phyloP scores from a whole-genome alignment of 2,797 vertebrate genomes.

The Poeciliopsis paucimaculata region DNA sequence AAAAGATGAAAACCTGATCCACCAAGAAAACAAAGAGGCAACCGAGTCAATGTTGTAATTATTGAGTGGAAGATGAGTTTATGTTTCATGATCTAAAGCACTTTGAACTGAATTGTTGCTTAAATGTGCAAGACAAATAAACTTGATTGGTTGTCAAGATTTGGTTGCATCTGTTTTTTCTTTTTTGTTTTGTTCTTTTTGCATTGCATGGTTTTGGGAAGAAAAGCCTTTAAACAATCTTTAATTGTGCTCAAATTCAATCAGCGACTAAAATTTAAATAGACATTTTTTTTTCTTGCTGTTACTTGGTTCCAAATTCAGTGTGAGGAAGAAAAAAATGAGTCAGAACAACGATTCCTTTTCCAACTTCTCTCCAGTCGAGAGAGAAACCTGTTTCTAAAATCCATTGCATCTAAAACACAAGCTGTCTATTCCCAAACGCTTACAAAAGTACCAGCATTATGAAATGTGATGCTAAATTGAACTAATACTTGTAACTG shows the following conservation, averaged over 20 bases:
- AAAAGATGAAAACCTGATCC: background rate
- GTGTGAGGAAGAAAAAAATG: background rate
- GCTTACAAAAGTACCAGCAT: background rate
- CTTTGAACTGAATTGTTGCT: no score
- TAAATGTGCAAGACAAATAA: no score
- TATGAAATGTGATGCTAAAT: background rate
- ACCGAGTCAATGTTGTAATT: background rate
- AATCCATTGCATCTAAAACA: background rate
- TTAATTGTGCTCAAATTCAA: background rate
- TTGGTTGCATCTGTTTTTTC: background rate
- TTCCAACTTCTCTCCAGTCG: background rate
- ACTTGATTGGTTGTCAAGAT: background rate
- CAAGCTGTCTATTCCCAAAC: background rate
- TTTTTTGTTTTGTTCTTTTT: background rate
- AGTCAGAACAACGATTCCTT: background rate
- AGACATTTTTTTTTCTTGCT: background rate
- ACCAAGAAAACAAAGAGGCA: background rate
- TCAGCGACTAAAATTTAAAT: background rate
- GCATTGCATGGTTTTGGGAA: background rate
- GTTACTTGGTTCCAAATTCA: background rate
- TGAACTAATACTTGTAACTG: background rate
- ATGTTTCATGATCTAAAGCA: no score
- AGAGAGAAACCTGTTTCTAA: background rate
- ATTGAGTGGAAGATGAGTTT: no score
- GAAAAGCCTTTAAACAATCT: background rate